Evolutionary conservation across 2,888 invertebrate genomes (phyloP).

Genomic region (Acheta domesticus): DNA sequence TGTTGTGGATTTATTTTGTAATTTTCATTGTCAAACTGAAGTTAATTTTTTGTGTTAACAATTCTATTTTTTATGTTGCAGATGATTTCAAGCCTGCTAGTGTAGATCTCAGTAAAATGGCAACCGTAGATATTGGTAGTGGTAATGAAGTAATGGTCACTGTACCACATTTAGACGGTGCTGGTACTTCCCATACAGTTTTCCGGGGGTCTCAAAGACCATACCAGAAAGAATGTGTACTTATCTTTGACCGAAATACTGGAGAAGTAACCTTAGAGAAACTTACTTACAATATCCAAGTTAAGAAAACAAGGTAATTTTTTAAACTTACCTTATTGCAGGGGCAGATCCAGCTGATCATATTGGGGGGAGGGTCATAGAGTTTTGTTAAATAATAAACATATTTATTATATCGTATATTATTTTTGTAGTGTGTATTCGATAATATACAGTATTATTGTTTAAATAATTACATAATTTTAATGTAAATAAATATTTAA

Average conservation of each 20-base stretch:
- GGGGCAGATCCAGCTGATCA: too few species aligned
- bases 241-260: conserved; percentile 87
- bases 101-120: conserved; percentile 87
- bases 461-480: too few species aligned
- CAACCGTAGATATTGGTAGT: conserved; percentile 82
- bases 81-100: conserved; percentile 97
- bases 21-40: too few species aligned
- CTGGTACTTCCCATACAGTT: conserved; percentile 85
- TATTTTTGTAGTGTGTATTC: too few species aligned
- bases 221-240: conserved; percentile 90
- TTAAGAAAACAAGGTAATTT: conserved; percentile 80
- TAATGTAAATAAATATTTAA: too few species aligned
- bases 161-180: conserved; percentile 91
- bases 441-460: too few species aligned
- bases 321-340: not conserved
- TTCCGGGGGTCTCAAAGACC: conserved; percentile 93
- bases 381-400: too few species aligned
- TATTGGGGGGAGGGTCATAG: too few species aligned
- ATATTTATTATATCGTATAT: too few species aligned
- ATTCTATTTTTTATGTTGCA: not conserved
- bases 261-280: conserved; percentile 92
- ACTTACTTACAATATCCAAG: conserved; percentile 85
- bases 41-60: not conserved
- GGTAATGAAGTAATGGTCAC: conserved; percentile 90
- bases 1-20: too few species aligned